Conservation (phyloP, 2,113 vertebrate species). For the Odontesthes bonariensis region DNA sequence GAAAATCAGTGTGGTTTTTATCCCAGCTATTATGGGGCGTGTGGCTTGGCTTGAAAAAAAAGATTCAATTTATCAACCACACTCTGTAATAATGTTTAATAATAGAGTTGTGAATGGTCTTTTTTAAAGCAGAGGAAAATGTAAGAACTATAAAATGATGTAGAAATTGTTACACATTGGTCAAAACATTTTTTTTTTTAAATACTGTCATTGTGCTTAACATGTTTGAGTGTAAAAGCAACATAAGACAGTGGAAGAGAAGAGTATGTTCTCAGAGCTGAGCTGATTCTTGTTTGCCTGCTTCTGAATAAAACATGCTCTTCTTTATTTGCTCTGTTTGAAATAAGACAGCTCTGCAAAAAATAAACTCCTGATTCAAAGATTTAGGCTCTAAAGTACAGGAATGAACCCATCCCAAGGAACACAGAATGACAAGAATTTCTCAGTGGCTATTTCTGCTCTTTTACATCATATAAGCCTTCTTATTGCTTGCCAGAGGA, state of each 20-base stretch:
- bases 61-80: slow-evolving; percentile 24
- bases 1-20: slow-evolving; percentile 37
- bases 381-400: slow-evolving; percentile 18
- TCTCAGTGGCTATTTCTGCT: slow-evolving; percentile 61
- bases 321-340: slow-evolving; percentile 1
- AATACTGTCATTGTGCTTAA: too few species aligned
- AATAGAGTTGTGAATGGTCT: background rate
- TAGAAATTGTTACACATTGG: background rate
- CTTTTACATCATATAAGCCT: slow-evolving; percentile 78
- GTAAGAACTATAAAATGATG: background rate
- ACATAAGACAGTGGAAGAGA: background rate
- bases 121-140: background rate
- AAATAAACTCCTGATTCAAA: slow-evolving; percentile 38
- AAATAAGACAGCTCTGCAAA: slow-evolving; percentile 22
- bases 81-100: slow-evolving; percentile 49
- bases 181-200: too few species aligned
- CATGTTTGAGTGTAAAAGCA: too few species aligned
- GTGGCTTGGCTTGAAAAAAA: slow-evolving; percentile 39
- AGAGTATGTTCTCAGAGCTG: background rate
- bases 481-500: slow-evolving; percentile 80
- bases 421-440: slow-evolving; percentile 65
- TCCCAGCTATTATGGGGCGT: slow-evolving; percentile 41
- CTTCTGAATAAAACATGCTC: slow-evolving; percentile 42
- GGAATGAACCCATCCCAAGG: slow-evolving; percentile 38
- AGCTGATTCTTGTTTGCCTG: background rate